Conservation (phyloP, 2,888 invertebrate species). For the Cheilosia scutellata region DNA sequence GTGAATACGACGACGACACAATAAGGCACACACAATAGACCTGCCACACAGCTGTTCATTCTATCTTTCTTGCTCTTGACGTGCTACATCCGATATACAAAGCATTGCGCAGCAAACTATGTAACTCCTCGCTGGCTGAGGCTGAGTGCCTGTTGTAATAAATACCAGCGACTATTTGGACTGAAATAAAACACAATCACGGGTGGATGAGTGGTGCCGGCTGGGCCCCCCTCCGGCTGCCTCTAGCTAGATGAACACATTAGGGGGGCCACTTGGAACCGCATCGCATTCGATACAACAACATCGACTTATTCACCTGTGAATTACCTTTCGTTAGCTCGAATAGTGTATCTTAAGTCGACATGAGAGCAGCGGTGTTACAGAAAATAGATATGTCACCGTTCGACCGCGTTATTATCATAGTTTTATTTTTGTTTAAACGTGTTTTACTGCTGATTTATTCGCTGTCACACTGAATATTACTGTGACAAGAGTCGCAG, state of each 20-base stretch:
- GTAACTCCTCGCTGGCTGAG: conserved; percentile 40
- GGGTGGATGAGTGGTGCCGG: conserved; percentile 33
- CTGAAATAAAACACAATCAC: conserved; percentile 47
- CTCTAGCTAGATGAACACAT: neutral
- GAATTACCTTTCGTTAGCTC: conserved; percentile 62
- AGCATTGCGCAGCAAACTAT: conserved; percentile 21
- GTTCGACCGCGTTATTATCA: conserved; percentile 51
- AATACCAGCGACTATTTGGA: conserved; percentile 34
- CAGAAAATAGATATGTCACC: conserved; percentile 57
- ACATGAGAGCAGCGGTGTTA: conserved; percentile 12
- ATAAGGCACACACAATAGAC: conserved; percentile 45
- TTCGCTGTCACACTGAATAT: conserved; percentile 40
- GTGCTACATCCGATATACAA: neutral
- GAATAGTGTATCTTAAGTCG: conserved; percentile 35
- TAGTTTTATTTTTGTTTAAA: conserved; percentile 52
- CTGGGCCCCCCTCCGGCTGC: neutral
- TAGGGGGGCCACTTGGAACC: neutral
- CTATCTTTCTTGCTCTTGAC: neutral
- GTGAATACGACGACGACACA: conserved; percentile 37
- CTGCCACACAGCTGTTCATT: neutral
- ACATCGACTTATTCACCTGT: conserved; percentile 64
- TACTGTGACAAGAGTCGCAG: conserved; percentile 26
- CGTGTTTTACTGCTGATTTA: conserved; percentile 62
- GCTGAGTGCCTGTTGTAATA: conserved; percentile 31
- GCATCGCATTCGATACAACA: neutral